Percentiles rank a stretch among this genome's conserved stretches.
phyloP scores from a whole-genome alignment of 35 echinoderm and acorn worm species.

The Anneissia japonica region DNA sequence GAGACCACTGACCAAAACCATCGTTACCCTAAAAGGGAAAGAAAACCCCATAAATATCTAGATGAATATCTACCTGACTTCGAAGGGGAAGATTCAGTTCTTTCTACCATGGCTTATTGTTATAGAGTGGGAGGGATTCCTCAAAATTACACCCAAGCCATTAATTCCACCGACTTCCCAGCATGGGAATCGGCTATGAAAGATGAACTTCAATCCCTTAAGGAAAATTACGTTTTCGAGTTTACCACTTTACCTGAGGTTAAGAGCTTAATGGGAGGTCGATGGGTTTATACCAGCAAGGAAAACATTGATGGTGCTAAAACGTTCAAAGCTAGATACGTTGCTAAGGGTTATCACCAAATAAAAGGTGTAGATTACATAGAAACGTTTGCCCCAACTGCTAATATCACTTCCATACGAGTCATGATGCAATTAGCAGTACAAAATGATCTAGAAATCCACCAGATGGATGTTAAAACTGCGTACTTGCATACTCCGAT shows the following conservation, averaged over 20 bases:
- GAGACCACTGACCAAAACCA: background rate
- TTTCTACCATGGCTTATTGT: background rate
- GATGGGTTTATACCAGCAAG: background rate
- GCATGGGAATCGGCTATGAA: background rate
- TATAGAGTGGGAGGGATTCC: background rate
- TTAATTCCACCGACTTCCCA: background rate
- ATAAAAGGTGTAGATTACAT: constrained; percentile 26
- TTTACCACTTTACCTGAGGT: background rate
- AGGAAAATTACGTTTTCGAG: background rate
- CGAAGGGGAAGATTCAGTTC: background rate
- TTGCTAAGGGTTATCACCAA: constrained; percentile 35
- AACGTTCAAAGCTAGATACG: constrained; percentile 19
- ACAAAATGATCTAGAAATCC: constrained; percentile 23
- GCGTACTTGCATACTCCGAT: constrained; percentile 35
- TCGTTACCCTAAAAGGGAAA: constrained; percentile 25
- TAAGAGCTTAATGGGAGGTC: background rate
- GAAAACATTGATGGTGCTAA: background rate
- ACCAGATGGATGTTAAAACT: constrained; percentile 46
- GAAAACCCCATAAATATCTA: background rate
- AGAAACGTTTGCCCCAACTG: constrained; percentile 41
- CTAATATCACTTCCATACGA: constrained; percentile 26
- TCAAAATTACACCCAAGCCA: background rate
- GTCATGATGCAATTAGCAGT: constrained; percentile 26
- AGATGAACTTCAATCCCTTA: background rate
- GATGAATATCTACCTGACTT: background rate